Percentiles rank a stretch among this genome's conserved stretches.
Evolutionary conservation across 2,888 invertebrate species (phyloP).

Genomic region (Euzophera pinguis): DNA sequence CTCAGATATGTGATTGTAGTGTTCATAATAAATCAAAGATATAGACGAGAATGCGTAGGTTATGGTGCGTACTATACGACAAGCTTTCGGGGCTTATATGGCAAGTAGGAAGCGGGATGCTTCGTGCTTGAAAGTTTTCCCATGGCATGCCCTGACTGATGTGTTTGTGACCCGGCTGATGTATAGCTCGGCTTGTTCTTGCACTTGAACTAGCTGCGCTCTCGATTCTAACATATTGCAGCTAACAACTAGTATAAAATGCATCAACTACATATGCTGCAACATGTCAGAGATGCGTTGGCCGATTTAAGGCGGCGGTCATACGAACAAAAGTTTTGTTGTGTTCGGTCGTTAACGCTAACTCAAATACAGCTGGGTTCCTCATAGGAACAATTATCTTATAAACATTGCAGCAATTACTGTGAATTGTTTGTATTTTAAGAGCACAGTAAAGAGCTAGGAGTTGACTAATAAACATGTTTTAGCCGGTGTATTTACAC

Average conservation of each 20-base stretch:
- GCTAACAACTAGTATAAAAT: slow-evolving; percentile 9
- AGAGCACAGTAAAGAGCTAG: slow-evolving; percentile 42
- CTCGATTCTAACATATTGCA: slow-evolving; percentile 40
- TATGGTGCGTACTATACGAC: slow-evolving; percentile 29
- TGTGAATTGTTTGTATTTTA: slow-evolving; percentile 54
- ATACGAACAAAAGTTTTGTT: slow-evolving; percentile 7
- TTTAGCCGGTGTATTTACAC: slow-evolving; percentile 60
- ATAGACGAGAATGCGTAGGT: slow-evolving; percentile 24
- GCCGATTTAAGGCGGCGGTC: neutral
- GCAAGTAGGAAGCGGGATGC: slow-evolving; percentile 58
- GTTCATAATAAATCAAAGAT: slow-evolving; percentile 24
- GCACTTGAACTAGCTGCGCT: slow-evolving; percentile 57
- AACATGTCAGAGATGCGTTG: neutral
- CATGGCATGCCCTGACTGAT: slow-evolving; percentile 63
- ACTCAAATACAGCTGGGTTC: slow-evolving; percentile 27
- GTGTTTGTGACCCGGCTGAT: slow-evolving; percentile 57
- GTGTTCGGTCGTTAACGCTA: slow-evolving; percentile 13
- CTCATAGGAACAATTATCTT: slow-evolving; percentile 41
- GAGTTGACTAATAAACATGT: slow-evolving; percentile 63
- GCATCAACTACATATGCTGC: neutral
- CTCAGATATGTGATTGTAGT: slow-evolving; percentile 24
- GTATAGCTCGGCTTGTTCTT: slow-evolving; percentile 52
- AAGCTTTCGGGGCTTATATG: slow-evolving; percentile 57
- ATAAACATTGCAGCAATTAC: slow-evolving; percentile 55
- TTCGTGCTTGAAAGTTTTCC: slow-evolving; percentile 53